Conservation (phyloP, 1,140 invertebrate genomes). For the Caenorhabditis elegans region DNA sequence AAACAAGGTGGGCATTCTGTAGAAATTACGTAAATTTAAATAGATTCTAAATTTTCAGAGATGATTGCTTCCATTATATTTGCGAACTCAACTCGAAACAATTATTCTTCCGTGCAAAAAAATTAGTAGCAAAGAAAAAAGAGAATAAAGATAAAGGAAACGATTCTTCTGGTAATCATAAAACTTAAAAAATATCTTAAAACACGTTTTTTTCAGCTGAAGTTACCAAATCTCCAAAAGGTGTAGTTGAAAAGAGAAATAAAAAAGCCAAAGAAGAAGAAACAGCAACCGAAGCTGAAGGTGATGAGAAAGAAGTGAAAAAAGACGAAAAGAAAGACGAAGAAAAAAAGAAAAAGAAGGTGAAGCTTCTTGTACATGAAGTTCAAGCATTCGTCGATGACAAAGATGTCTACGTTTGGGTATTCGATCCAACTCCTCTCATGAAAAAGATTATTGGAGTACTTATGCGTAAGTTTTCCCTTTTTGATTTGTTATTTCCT, state of each 20-base stretch:
- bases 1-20: conserved; percentile 75
- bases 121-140: conserved; percentile 64
- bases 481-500: too few species aligned
- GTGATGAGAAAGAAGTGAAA: conserved; percentile 52
- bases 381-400: conserved; percentile 57
- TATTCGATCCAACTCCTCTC: conserved; percentile 94
- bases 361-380: conserved; percentile 59
- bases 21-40: background rate
- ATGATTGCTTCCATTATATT: conserved; percentile 70
- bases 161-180: conserved; percentile 78
- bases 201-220: conserved; percentile 59
- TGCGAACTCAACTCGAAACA: conserved; percentile 71
- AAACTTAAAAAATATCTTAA: conserved; percentile 63
- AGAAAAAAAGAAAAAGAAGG: conserved; percentile 65
- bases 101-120: conserved; percentile 58
- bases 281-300: background rate
- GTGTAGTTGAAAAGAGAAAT: conserved; percentile 73
- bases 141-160: conserved; percentile 70
- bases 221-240: conserved; percentile 68
- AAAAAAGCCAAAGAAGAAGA: conserved; percentile 65
- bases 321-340: conserved; percentile 23
- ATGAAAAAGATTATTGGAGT: conserved; percentile 93
- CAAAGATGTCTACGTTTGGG: conserved; percentile 88
- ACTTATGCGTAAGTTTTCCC: conserved; percentile 72
- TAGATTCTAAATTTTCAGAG: background rate